Percentiles rank a stretch among this genome's conserved stretches.
These are phyloP conservation scores for Gortyna flavago DNA, from an alignment of 2,888 invertebrate species.

Conservation along the genomic window DNA sequence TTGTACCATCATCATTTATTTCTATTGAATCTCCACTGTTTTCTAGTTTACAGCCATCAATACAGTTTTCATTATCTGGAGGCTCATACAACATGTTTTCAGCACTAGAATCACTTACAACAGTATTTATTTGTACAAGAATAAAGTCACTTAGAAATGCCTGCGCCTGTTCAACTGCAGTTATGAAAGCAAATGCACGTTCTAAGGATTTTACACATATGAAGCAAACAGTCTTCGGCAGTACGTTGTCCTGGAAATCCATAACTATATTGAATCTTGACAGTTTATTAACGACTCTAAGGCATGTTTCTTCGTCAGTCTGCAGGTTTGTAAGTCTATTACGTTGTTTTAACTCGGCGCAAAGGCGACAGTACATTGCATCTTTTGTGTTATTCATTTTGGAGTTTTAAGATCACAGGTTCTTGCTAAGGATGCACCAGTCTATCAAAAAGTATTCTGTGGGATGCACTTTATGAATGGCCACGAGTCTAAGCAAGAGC, in stretches of 20 bases:
- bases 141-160: constrained; percentile 65
- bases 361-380: constrained; percentile 72
- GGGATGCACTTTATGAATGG: too few relatives aligned
- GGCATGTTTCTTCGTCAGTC: constrained; percentile 63
- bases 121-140: constrained; percentile 69
- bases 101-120: constrained; percentile 47
- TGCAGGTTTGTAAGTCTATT: constrained; percentile 72
- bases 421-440: not conserved
- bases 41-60: too few relatives aligned
- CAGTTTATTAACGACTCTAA: constrained; percentile 74
- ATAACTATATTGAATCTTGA: constrained; percentile 71
- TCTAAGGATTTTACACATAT: constrained; percentile 74
- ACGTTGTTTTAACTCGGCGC: constrained; percentile 74
- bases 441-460: too few relatives aligned
- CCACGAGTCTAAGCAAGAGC: not conserved
- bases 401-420: not conserved
- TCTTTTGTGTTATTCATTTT: constrained; percentile 65
- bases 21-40: too few relatives aligned
- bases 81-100: constrained; percentile 37
- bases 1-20: not conserved
- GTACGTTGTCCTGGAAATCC: constrained; percentile 66
- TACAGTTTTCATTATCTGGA: too few relatives aligned
- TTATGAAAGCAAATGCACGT: constrained; percentile 75
- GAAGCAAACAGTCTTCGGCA: constrained; percentile 78
- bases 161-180: constrained; percentile 77